Evolutionary conservation across 2,888 invertebrate species (phyloP).

Genomic region (Geotrupes spiniger): DNA sequence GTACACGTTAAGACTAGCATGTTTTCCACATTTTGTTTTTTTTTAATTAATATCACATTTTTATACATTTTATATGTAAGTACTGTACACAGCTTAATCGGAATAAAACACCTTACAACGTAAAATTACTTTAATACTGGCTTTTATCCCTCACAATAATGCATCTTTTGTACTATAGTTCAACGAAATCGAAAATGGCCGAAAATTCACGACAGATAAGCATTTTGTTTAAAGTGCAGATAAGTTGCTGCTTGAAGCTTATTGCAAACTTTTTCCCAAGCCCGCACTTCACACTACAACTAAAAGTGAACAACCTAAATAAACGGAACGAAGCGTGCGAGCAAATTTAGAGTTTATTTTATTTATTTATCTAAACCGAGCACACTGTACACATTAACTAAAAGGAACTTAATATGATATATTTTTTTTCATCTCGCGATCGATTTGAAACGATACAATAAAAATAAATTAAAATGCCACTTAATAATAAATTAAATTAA

Average conservation of each 20-base stretch:
- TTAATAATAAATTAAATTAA: neutral
- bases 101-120: conserved; percentile 3
- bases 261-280: conserved; percentile 51
- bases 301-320: neutral
- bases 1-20: conserved; percentile 18
- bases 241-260: conserved; percentile 49
- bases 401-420: conserved; percentile 16
- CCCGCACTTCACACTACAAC: conserved; percentile 41
- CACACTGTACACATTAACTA: neutral
- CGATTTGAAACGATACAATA: neutral
- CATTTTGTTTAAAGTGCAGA: conserved; percentile 41
- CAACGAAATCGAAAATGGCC: neutral
- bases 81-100: neutral
- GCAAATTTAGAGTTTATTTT: conserved; percentile 1
- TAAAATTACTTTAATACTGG: conserved; percentile 15
- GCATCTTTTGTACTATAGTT: conserved; percentile 6
- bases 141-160: conserved; percentile 14
- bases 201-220: conserved; percentile 7
- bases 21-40: conserved; percentile 11
- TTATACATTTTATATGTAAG: conserved; percentile 5
- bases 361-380: neutral
- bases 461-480: neutral
- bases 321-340: conserved; percentile 9
- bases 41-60: conserved; percentile 19
- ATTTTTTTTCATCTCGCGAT: neutral